Evolutionary conservation across 2,797 vertebrate species (phyloP).

Genomic region (Dryobates pubescens): DNA sequence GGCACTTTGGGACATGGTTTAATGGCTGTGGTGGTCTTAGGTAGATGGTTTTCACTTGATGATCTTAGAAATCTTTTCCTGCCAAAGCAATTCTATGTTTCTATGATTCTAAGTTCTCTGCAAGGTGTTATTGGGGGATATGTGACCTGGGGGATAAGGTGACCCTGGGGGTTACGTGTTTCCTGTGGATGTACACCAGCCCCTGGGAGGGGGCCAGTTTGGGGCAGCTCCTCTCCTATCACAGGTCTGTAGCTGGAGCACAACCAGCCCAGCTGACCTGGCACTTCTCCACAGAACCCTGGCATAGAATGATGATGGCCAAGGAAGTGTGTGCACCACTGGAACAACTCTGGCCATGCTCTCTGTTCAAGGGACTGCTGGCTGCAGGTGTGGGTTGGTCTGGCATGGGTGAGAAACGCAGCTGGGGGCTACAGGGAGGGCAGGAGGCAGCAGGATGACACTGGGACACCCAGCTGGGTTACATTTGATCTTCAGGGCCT

Average conservation of each 20-base stretch:
- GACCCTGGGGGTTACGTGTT: background rate
- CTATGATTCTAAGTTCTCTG: background rate
- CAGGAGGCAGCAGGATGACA: background rate
- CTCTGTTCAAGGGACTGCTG: background rate
- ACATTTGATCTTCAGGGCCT: background rate
- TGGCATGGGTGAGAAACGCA: background rate
- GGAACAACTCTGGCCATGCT: background rate
- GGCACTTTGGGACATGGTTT: too few relatives aligned
- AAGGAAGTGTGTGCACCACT: background rate
- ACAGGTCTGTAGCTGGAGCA: background rate
- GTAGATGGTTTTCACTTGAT: too few relatives aligned
- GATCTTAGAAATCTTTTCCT: too few relatives aligned
- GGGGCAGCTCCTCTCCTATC: background rate
- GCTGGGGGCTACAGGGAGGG: background rate
- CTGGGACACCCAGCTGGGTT: background rate
- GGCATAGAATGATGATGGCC: background rate
- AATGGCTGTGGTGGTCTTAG: too few relatives aligned
- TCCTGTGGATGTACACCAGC: fast-evolving
- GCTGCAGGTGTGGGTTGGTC: background rate
- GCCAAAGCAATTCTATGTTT: too few relatives aligned
- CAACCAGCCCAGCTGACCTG: fast-evolving
- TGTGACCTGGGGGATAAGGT: too few relatives aligned
- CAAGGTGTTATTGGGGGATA: background rate
- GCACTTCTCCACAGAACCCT: background rate
- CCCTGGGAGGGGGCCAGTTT: background rate